Conservation (phyloP, 2,797 vertebrate species). For the Muscicapa striata region DNA sequence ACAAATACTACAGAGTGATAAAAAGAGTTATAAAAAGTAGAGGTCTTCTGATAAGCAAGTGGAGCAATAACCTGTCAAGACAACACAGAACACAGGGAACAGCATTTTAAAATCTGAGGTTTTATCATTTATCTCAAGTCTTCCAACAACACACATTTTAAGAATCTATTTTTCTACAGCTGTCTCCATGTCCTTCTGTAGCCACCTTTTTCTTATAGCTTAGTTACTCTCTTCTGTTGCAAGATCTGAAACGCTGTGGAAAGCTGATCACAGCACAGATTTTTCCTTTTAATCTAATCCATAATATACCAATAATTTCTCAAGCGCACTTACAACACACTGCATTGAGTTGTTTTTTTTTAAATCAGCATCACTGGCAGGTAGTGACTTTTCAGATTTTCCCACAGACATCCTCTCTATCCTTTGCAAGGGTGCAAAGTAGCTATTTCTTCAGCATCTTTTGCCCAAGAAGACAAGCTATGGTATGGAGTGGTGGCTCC, state of each 20-base stretch:
- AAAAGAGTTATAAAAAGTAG: background rate
- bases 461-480: background rate
- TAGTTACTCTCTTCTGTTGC: background rate
- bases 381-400: background rate
- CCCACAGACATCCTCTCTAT: background rate
- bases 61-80: background rate
- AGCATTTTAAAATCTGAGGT: background rate
- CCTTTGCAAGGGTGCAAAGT: background rate
- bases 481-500: background rate
- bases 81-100: background rate
- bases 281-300: background rate
- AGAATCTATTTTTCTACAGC: background rate
- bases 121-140: background rate
- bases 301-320: background rate
- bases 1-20: background rate
- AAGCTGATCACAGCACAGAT: background rate
- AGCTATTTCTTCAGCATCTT: background rate
- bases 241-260: background rate
- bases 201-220: background rate
- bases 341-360: background rate
- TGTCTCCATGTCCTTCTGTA: background rate
- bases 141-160: background rate
- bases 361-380: background rate
- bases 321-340: background rate
- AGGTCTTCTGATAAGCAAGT: background rate